Conservation (phyloP, 2,797 vertebrate species). For the Enteromius radiatus region DNA sequence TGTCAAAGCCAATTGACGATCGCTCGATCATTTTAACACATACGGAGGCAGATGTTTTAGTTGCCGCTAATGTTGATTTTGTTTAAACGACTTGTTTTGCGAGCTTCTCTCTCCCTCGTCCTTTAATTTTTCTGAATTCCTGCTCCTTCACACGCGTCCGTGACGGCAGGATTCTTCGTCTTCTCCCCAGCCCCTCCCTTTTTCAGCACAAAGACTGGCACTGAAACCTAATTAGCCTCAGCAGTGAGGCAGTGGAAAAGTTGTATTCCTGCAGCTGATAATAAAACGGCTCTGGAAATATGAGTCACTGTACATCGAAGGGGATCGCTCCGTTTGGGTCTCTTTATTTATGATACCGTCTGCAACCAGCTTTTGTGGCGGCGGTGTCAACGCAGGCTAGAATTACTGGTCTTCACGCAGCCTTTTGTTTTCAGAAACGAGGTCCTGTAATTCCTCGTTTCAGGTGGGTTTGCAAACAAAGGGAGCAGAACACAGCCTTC, state of each 20-base stretch:
- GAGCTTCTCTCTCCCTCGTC: constrained; percentile 17
- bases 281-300: constrained; percentile 41
- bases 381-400: constrained; percentile 12
- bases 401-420: constrained; percentile 45
- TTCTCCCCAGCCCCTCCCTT: constrained; percentile 52
- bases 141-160: constrained; percentile 47
- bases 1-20: constrained; percentile 19
- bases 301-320: constrained; percentile 57
- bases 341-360: constrained; percentile 43
- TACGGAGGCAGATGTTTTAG: constrained; percentile 41
- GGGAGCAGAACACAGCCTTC: constrained; percentile 15
- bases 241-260: constrained; percentile 54
- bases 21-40: constrained; percentile 28
- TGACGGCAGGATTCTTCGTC: constrained; percentile 53
- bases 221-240: constrained; percentile 65
- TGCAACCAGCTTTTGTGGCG: constrained; percentile 50
- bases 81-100: neutral
- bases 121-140: constrained; percentile 53
- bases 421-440: constrained; percentile 26
- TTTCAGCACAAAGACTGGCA: constrained; percentile 59
- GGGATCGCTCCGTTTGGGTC: constrained; percentile 40
- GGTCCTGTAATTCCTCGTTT: constrained; percentile 11
- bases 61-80: neutral
- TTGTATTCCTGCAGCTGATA: constrained; percentile 53
- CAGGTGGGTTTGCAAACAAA: constrained; percentile 19